phyloP scores from a whole-genome alignment of 2,113 vertebrate genomes.

The Rhabdornis inornatus region DNA sequence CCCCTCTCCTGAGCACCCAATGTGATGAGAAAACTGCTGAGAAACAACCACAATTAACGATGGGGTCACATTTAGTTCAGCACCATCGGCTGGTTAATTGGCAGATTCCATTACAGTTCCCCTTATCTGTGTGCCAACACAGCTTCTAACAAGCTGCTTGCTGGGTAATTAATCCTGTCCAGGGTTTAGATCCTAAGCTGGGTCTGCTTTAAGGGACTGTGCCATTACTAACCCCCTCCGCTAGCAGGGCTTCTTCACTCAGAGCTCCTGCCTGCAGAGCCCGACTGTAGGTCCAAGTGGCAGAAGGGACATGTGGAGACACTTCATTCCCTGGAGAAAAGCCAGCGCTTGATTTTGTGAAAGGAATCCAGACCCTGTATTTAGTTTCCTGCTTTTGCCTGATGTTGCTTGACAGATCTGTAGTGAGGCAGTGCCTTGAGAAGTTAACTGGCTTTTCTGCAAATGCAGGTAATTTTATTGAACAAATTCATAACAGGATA shows the following conservation, averaged over 20 bases:
- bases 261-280: not conserved
- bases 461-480: not conserved
- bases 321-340: not conserved
- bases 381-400: not conserved
- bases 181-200: conserved; percentile 37
- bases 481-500: not conserved
- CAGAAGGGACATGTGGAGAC: not conserved
- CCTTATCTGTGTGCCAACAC: conserved; percentile 64
- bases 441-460: not conserved
- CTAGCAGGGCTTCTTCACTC: not conserved
- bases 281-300: not conserved
- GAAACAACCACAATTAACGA: conserved; percentile 72
- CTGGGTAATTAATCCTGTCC: conserved; percentile 69
- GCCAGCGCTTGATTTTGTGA: not conserved
- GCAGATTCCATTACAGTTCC: conserved; percentile 65
- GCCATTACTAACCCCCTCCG: not conserved
- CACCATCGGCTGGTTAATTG: conserved; percentile 74
- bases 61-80: conserved; percentile 77
- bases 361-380: not conserved
- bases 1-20: not conserved
- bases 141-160: conserved; percentile 67
- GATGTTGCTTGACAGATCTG: not conserved
- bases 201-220: conserved; percentile 4
- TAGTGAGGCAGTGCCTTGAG: not conserved
- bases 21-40: conserved; percentile 67